Evolutionary conservation across 2,113 vertebrate species (phyloP), one percentile per base, ranked within the genome.

Genomic region (Morone saxatilis): DNA sequence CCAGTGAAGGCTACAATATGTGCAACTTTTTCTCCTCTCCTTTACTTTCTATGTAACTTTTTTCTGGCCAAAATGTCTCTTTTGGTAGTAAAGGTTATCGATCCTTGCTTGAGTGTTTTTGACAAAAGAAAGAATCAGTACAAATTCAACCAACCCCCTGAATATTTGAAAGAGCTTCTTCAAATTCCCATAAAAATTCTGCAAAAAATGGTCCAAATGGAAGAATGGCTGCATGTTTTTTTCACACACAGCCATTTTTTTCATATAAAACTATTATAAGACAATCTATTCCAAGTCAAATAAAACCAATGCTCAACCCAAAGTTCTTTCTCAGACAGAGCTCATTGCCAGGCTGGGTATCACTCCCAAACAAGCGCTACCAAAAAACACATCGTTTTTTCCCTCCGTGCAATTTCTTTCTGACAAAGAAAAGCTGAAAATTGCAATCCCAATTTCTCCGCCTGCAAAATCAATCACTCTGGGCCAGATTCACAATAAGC

Each of bases 391-490:
- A 51, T n/a, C 16, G 31, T 31, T 31, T 31, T 45, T 53, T 10
- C 1, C 36, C 14, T 65, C 45, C 31, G 31, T 31, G 5, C 12
- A 20, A 50, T 66, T 51, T 78, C 13, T 40, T 60, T 60, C 11
- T 19, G 2, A 45, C 36, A 68, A 45, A 22, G 38, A 53, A 63
- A 62, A 62, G 19, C 22, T 31, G 20, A 10, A 25, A 54, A 61
- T 11, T 25, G 25, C 13, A 38, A 25, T 57, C 12, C 3, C 12
- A 59, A 4, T 75, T 36, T 62, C 57, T 78, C 13, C 12, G 14
- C 13, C 19, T 76, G 22, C 41, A 36, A 76, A 65, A 71, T 65
- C 31, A 17, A 41, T 71, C 65, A 17, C 13, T 43, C 43, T 51
- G 45, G 19, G 38, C 10, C 17, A 7, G 8, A 71, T 45, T 43